A percentile compares a stretch with the other conserved stretches of the same genome.
Evolutionary conservation across 2,113 vertebrate species (phyloP).

Genomic region (Balaeniceps rex): DNA sequence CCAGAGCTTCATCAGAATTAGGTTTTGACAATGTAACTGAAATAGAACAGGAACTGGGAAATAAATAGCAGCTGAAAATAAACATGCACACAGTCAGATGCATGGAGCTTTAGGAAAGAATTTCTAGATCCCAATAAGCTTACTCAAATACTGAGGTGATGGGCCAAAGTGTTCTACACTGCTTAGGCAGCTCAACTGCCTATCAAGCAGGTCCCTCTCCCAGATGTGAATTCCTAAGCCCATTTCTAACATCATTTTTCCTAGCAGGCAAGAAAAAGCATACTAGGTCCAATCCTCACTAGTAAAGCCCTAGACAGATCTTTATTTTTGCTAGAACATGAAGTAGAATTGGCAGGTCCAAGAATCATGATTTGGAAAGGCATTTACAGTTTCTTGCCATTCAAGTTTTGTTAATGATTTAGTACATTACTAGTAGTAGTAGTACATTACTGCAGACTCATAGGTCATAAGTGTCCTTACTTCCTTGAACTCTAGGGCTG

Average conservation of each 20-base stretch:
- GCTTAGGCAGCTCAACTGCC: not conserved
- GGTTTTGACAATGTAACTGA: not conserved
- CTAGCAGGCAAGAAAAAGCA: not conserved
- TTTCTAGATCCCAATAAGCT: not conserved
- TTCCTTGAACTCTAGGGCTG: not conserved
- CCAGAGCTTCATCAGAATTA: not conserved
- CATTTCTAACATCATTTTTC: not conserved
- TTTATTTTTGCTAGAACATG: not conserved
- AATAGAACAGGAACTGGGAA: not conserved
- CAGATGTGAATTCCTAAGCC: not conserved
- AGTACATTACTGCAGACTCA: not conserved
- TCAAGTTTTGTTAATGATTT: not conserved
- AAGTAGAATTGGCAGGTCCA: not conserved
- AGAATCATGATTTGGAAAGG: not conserved
- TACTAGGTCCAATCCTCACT: not conserved
- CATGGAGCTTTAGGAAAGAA: not conserved
- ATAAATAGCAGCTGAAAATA: not conserved
- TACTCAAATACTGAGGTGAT: not conserved
- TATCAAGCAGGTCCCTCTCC: not conserved
- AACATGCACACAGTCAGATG: not conserved
- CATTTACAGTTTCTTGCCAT: not conserved
- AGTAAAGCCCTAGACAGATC: not conserved
- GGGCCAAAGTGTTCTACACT: not conserved
- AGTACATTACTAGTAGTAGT: too few species aligned
- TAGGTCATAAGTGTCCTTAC: not conserved